phyloP scores from a whole-genome alignment of 2,888 invertebrate genomes.

The Ceraclea dissimilis region DNA sequence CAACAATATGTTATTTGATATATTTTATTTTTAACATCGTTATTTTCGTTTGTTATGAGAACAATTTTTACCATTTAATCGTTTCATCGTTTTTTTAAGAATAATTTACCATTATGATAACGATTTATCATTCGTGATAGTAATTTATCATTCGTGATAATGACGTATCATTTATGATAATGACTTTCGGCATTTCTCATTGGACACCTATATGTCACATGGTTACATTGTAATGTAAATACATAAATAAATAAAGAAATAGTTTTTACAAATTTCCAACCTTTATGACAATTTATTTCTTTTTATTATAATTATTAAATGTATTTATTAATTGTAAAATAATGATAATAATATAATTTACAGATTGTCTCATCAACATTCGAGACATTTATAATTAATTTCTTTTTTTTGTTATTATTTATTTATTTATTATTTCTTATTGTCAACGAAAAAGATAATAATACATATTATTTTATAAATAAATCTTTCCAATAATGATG shows the following conservation, averaged over 20 bases:
- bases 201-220: slow-evolving; percentile 14
- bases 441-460: slow-evolving; percentile 23
- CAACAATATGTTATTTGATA: not conserved
- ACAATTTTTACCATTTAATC: slow-evolving; percentile 11
- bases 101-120: too few species aligned
- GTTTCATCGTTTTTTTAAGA: not conserved
- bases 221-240: not conserved
- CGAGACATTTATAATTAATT: slow-evolving; percentile 17
- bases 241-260: slow-evolving; percentile 20
- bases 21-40: slow-evolving; percentile 9
- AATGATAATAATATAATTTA: slow-evolving; percentile 23
- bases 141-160: too few species aligned
- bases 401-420: slow-evolving; percentile 21
- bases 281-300: not conserved
- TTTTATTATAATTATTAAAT: not conserved
- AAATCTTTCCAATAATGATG: slow-evolving; percentile 22
- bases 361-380: slow-evolving; percentile 14
- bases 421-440: slow-evolving; percentile 23
- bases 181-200: slow-evolving; percentile 6
- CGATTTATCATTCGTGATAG: too few species aligned
- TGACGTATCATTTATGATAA: too few species aligned
- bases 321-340: slow-evolving; percentile 23
- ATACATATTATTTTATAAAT: slow-evolving; percentile 26
- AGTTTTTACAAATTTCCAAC: slow-evolving; percentile 10
- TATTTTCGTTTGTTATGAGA: slow-evolving; percentile 14